These are phyloP conservation scores for Phyllotis vaccarum DNA, from an alignment of 2,797 vertebrate species.

Conservation along the genomic window DNA sequence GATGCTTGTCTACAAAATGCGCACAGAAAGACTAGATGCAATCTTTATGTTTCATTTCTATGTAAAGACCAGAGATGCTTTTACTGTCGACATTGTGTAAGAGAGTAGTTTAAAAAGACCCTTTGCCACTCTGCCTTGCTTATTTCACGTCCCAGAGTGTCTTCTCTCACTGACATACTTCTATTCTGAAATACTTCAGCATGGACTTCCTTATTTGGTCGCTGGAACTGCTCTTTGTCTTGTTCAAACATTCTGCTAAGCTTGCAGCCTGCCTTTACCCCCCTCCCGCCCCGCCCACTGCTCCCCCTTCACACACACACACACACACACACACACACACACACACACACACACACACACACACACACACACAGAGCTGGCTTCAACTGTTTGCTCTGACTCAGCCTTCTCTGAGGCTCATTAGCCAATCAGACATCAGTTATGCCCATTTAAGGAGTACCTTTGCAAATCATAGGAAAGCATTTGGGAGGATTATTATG, in stretches of 20 bases:
- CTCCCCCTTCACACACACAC: conserved; percentile 1
- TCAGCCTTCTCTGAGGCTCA: conserved; percentile 78
- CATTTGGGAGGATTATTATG: conserved; percentile 73
- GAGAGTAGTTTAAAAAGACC: background rate
- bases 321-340: conserved; percentile 63
- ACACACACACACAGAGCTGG: conserved; percentile 56
- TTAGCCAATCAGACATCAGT: conserved; percentile 89
- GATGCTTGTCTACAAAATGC: conserved; percentile 26
- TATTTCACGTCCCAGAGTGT: conserved; percentile 65
- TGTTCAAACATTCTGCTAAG: conserved; percentile 86
- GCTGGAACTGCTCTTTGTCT: conserved; percentile 92
- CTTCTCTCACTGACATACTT: conserved; percentile 81
- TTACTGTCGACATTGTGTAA: conserved; percentile 31
- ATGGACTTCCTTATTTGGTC: conserved; percentile 94
- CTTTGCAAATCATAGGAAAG: conserved; percentile 84
- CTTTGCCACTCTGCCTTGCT: conserved; percentile 66
- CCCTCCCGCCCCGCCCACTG: conserved; percentile 70
- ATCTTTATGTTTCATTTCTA: background rate
- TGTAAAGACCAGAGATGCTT: background rate
- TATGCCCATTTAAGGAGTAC: conserved; percentile 96
- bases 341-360: conserved; percentile 56
- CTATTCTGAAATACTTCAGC: conserved; percentile 89
- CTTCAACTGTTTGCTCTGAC: conserved; percentile 89
- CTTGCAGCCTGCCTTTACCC: conserved; percentile 79
- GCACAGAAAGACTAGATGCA: background rate